phyloP scores from a whole-genome alignment of 2,797 vertebrate species.

The Leptatherina wallacei region DNA sequence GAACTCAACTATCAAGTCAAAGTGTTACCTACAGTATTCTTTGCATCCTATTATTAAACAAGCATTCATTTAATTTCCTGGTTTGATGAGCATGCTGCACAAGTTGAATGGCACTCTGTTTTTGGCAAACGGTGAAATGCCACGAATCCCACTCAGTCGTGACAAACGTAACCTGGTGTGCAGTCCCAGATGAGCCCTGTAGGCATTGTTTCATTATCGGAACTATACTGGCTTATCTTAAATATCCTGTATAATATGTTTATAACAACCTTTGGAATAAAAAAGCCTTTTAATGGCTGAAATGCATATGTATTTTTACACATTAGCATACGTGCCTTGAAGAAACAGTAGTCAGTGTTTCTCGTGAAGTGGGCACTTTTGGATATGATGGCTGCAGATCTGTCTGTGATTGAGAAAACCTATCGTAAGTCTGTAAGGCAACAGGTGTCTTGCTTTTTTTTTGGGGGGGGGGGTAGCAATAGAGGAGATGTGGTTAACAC shows the following conservation, averaged over 20 bases:
- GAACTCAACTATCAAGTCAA: constrained; percentile 28
- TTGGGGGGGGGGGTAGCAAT: neutral
- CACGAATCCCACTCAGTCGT: constrained; percentile 47
- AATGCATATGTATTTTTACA: constrained; percentile 83
- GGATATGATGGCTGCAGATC: constrained; percentile 47
- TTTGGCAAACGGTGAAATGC: constrained; percentile 53
- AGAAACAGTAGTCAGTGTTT: constrained; percentile 74
- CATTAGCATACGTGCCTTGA: constrained; percentile 83
- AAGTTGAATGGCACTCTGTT: constrained; percentile 54
- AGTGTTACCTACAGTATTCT: constrained; percentile 35
- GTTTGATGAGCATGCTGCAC: constrained; percentile 49
- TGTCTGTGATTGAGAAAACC: constrained; percentile 54
- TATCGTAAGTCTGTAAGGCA: neutral
- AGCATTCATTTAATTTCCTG: constrained; percentile 39
- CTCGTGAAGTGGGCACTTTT: constrained; percentile 69
- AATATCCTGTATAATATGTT: constrained; percentile 75
- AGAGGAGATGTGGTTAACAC: constrained; percentile 30
- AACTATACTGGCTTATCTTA: constrained; percentile 66
- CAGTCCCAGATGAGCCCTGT: constrained; percentile 55
- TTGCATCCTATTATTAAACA: constrained; percentile 36
- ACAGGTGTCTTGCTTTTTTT: constrained; percentile 20
- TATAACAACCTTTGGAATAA: constrained; percentile 78
- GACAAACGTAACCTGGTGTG: constrained; percentile 49
- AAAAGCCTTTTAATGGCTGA: constrained; percentile 75
- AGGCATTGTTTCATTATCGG: constrained; percentile 69